phyloP scores from a whole-genome alignment of 2,113 vertebrate genomes.

The Polypterus senegalus region DNA sequence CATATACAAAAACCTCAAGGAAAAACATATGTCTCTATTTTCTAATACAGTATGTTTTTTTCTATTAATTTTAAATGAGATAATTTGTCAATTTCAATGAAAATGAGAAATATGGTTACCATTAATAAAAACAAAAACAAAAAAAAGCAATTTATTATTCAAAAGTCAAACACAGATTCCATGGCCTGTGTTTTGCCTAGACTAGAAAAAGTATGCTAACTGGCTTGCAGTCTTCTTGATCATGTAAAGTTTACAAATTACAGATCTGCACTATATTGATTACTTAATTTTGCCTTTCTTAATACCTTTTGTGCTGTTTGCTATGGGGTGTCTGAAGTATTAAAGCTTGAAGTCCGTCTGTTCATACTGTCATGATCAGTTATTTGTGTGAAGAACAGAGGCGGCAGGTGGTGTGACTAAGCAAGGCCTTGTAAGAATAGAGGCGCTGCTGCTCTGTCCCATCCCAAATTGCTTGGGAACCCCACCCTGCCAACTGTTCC shows the following conservation, averaged over 20 bases:
- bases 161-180: too few relatives aligned
- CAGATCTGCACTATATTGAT: slow-evolving; percentile 69
- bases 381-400: slow-evolving; percentile 74
- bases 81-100: too few relatives aligned
- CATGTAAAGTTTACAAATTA: background rate
- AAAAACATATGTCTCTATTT: too few relatives aligned
- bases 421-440: slow-evolving; percentile 71
- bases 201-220: too few relatives aligned
- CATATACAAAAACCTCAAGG: too few relatives aligned
- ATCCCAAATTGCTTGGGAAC: slow-evolving; percentile 69
- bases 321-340: slow-evolving; percentile 53
- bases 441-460: slow-evolving; percentile 62
- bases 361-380: slow-evolving; percentile 66
- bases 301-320: slow-evolving; percentile 63
- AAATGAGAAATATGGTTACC: too few relatives aligned
- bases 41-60: too few relatives aligned
- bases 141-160: too few relatives aligned
- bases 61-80: too few relatives aligned
- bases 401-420: slow-evolving; percentile 99
- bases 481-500: slow-evolving; percentile 98
- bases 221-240: too few relatives aligned
- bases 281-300: slow-evolving; percentile 75
- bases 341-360: slow-evolving; percentile 66
- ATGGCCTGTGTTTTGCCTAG: too few relatives aligned
- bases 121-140: too few relatives aligned